phyloP scores from a whole-genome alignment of 2,113 vertebrate species.

The Ibidorhyncha struthersii region DNA sequence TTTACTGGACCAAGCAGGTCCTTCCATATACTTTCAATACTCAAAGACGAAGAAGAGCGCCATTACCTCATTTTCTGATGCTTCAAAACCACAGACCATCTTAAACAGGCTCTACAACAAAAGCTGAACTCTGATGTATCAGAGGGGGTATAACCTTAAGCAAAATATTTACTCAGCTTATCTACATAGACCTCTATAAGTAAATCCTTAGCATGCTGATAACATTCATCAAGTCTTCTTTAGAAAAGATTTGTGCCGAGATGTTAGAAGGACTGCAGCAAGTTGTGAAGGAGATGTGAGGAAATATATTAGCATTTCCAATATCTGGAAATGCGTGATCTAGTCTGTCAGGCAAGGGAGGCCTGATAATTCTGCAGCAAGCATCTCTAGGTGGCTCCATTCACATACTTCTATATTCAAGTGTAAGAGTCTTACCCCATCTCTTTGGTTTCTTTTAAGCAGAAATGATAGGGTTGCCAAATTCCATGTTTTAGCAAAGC shows the following conservation, averaged over 20 bases:
- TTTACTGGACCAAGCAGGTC: background rate
- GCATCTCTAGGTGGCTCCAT: conserved; percentile 56
- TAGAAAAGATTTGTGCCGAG: background rate
- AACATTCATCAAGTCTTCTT: background rate
- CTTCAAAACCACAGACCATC: background rate
- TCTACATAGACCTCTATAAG: background rate
- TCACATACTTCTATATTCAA: background rate
- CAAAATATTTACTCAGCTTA: conserved; percentile 37
- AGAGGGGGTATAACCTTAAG: background rate
- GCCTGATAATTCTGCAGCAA: background rate
- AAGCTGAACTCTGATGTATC: background rate
- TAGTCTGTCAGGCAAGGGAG: background rate
- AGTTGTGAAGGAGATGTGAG: background rate
- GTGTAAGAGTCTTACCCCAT: background rate
- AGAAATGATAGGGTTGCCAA: background rate
- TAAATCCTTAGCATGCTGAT: background rate
- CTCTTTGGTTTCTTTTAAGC: background rate
- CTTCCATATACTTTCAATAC: background rate
- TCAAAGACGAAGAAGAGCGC: background rate
- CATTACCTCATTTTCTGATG: background rate
- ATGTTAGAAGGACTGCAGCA: background rate
- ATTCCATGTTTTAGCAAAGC: background rate
- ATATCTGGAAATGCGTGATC: background rate
- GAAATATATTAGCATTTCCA: background rate
- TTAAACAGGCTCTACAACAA: background rate